These are phyloP conservation scores for Lamellibrachia luymesi DNA, from an alignment of 1,140 invertebrate genomes.

Conservation along the genomic window DNA sequence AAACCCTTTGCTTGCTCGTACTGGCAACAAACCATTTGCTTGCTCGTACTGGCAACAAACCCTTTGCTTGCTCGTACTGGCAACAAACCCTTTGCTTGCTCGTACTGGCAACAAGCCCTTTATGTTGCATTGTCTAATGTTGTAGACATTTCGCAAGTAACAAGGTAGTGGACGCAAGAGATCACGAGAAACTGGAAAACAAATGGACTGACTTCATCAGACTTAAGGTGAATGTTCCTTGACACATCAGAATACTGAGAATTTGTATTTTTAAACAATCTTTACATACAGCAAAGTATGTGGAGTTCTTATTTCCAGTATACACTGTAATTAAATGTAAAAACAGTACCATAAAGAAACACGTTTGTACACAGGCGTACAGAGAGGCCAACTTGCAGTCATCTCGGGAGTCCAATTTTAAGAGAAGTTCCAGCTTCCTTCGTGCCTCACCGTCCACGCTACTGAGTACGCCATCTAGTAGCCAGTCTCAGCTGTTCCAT, in stretches of 20 bases:
- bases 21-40: too few species aligned
- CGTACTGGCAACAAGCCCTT: too few species aligned
- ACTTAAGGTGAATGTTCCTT: neutral
- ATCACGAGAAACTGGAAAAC: neutral
- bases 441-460: neutral
- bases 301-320: too few species aligned
- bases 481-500: conserved; percentile 8
- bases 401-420: neutral
- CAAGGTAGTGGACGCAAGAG: neutral
- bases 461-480: conserved; percentile 4
- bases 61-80: too few species aligned
- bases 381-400: neutral
- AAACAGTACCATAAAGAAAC: neutral
- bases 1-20: too few species aligned
- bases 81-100: too few species aligned
- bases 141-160: neutral
- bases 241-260: neutral
- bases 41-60: too few species aligned
- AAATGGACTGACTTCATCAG: neutral
- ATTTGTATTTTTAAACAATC: too few species aligned
- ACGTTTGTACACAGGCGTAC: neutral
- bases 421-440: conserved; percentile 2
- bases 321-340: too few species aligned
- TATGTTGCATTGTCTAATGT: neutral
- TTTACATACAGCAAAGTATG: too few species aligned